Percentiles rank a stretch among this genome's conserved stretches.
These are phyloP conservation scores for Parascotia fuliginaria DNA, from an alignment of 2,888 invertebrate species.

Conservation along the genomic window DNA sequence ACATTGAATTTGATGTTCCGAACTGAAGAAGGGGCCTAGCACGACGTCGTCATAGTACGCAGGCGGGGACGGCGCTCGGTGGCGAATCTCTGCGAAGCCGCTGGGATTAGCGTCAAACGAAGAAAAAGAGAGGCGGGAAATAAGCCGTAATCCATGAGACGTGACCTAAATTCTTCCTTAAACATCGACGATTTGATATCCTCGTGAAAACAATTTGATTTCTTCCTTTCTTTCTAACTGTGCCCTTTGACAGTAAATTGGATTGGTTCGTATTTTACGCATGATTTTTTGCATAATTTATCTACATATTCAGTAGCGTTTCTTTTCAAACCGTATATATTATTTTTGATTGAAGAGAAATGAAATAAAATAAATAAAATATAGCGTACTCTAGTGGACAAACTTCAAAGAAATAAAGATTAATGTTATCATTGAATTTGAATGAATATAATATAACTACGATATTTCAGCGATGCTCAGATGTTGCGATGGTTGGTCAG, in stretches of 20 bases:
- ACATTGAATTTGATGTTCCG: constrained; percentile 61
- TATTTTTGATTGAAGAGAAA: background rate
- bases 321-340: background rate
- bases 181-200: constrained; percentile 82
- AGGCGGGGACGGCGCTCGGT: constrained; percentile 47
- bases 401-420: background rate
- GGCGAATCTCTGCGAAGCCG: constrained; percentile 71
- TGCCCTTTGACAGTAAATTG: constrained; percentile 63
- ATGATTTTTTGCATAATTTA: constrained; percentile 53
- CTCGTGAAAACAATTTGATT: constrained; percentile 80
- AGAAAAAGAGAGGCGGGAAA: constrained; percentile 83
- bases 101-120: constrained; percentile 82
- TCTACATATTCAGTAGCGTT: constrained; percentile 25
- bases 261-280: constrained; percentile 62
- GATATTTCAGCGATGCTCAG: no score
- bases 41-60: constrained; percentile 39
- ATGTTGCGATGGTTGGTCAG: no score
- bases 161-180: constrained; percentile 82
- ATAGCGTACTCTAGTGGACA: background rate
- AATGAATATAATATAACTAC: no score
- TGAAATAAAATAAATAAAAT: background rate
- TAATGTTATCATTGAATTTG: no score
- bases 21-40: constrained; percentile 42
- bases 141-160: constrained; percentile 83
- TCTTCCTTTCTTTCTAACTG: constrained; percentile 64